Evolutionary conservation across 2,888 invertebrate genomes (phyloP).

Genomic region (Ornithoptera alexandrae): DNA sequence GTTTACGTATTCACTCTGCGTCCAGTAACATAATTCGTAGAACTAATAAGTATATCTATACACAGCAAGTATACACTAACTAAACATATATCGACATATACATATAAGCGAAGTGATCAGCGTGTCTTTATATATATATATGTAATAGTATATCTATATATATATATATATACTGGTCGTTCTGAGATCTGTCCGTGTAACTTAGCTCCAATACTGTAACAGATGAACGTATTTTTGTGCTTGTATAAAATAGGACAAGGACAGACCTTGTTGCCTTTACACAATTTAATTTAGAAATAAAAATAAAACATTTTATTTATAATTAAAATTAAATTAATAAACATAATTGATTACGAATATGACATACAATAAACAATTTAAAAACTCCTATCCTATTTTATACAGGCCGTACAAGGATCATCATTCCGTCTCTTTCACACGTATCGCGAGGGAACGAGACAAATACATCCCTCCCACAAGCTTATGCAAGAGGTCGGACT

Average conservation of each 20-base stretch:
- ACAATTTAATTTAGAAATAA: too few species aligned
- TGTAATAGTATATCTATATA: constrained; percentile 64
- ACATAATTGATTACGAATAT: background rate
- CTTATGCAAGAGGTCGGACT: too few species aligned
- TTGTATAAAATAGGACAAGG: constrained; percentile 21
- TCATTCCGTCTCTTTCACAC: too few species aligned
- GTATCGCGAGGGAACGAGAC: too few species aligned
- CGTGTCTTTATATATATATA: constrained; percentile 51
- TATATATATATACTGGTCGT: constrained; percentile 70
- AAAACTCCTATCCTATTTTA: constrained; percentile 8
- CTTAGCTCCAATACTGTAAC: constrained; percentile 63
- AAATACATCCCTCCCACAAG: too few species aligned
- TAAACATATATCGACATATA: constrained; percentile 50
- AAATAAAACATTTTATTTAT: too few species aligned
- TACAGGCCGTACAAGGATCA: background rate
- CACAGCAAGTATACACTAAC: constrained; percentile 42
- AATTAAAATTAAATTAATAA: background rate
- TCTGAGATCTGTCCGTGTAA: constrained; percentile 71
- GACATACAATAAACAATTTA: too few species aligned
- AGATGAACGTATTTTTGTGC: background rate
- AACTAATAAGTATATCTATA: constrained; percentile 60
- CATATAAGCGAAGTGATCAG: constrained; percentile 54
- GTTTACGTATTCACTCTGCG: constrained; percentile 64
- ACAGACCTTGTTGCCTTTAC: background rate
- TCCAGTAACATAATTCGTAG: constrained; percentile 66